Evolutionary conservation across 1,140 invertebrate species (phyloP), one percentile per base, ranked within the genome.

Genomic region (Drosophila nasuta): DNA sequence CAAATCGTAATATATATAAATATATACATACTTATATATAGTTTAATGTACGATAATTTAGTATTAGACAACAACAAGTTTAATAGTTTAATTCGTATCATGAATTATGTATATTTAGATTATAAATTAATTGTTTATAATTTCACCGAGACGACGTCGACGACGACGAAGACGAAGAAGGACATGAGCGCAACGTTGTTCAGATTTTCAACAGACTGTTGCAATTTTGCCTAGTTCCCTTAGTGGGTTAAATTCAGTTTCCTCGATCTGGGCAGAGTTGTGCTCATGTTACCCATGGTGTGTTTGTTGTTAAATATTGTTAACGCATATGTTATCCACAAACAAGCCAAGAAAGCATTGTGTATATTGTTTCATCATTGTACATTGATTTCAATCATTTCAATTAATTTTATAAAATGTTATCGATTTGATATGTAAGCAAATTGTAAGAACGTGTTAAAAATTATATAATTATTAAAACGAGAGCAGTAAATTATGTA

Each of bases 211-310:
- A 82, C 79, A 82, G 75, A 81, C 62, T 82, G 79, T 82, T 81
- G 75, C 69, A 62, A 86, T 88, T 86, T 88, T 82, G 79, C 82
- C 82, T 82, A 86, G 83, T 88, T 86, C 82, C 82, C 82, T 86
- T 86, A 86, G 83, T 82, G 80, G 82, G 82, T 86, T 71, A 79
- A 86, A 86, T 88, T 86, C 82, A 86, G 82, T 86, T 82, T 86
- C 82, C 67, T 54, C 33, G 38, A 67, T 75, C 49, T 68, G 76
- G 15, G 41, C 79, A 59, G 46, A 54, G 68, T 51, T 60, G 62
- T 63, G 77, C 75, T 71, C 83, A 62, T 64, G 35, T 25, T 38
- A 65, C 52, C 20, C 43, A 49, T 52, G 11, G 60, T 35, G 33
- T 69, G 74, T 80, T 80, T 75, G 71, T 72, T 25, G 54, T 63